Base-by-base conservation (phyloP, 35 echinoderm and acorn worm genomes). In the Heliocidaris erythrogramma region DNA sequence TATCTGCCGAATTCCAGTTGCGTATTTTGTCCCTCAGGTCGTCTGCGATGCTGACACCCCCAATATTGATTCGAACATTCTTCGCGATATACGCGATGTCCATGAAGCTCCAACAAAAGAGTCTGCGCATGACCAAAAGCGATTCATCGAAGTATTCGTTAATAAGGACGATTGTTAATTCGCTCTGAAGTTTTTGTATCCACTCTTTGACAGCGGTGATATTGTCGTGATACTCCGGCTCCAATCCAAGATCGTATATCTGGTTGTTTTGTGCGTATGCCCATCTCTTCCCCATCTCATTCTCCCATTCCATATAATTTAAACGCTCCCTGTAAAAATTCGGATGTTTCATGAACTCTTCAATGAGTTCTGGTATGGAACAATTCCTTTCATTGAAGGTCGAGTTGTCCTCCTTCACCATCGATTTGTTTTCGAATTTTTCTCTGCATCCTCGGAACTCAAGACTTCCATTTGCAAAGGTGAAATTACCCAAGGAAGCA, bases 101-200 rank as follows among this genome's bases (percentile, higher is more conserved):
- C 5, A 78, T 9, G 48, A 95, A 95, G 27, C 47, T 32, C 94
- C 94, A 95, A 49, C 94, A 95, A 13, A 95, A 30, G 49, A 92
- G 49, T 48, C 69, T 91, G 30, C 90, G 89, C 88, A 95, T 17
- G n/a, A 95, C 27, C 27, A 95, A n/a, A 0, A 95, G 90, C 29
- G 94, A 95, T 92, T 95, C 94, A 16, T 95, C 94, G 24, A 91
- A 95, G 32, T 91, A 92, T 69, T 95, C 94, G 14, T 69, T 91
- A 53, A 95, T 95, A 7, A 95, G 59, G 21, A 95, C 94, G 14
- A 95, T 29, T 4, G 59, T 60, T 13, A 95, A 31, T 49, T 92
- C 88, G 60, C 65, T 50, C 30, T 50, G 48, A 69, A 95, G 48
- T 71, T 65, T 47, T 35, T 69, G 4, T 31, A 95, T 84, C 24